Percentiles rank a stretch among this genome's conserved stretches.
Evolutionary conservation across 2,113 vertebrate genomes (phyloP).

Genomic region (Daphoenositta chrysoptera): DNA sequence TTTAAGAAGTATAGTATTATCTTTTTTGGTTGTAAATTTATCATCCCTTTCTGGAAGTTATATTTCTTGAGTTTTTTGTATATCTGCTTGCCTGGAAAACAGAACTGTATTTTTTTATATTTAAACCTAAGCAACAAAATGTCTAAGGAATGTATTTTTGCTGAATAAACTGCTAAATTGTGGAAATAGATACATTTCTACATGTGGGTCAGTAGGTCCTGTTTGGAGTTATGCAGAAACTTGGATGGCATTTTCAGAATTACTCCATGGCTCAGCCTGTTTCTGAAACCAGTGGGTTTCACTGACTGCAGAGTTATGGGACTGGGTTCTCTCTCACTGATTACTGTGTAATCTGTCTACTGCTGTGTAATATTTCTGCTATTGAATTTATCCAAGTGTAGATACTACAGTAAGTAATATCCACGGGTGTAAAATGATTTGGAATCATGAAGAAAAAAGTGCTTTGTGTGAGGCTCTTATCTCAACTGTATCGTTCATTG

Average conservation of each 20-base stretch:
- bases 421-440: background rate
- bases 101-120: conserved; percentile 8
- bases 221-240: background rate
- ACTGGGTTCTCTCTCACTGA: background rate
- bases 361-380: background rate
- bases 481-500: background rate
- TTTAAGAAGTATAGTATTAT: background rate
- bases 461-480: background rate
- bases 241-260: background rate
- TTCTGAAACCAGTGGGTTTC: background rate
- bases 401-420: background rate
- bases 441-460: background rate
- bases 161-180: background rate
- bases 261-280: background rate
- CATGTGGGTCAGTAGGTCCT: background rate
- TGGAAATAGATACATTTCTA: background rate
- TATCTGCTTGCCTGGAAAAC: background rate
- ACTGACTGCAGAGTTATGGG: background rate
- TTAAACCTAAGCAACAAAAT: background rate
- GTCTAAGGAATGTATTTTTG: background rate
- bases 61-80: background rate
- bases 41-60: background rate
- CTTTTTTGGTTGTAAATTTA: background rate
- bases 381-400: background rate
- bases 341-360: background rate